phyloP scores from a whole-genome alignment of 2,113 vertebrate genomes.

The Tor tambroides region DNA sequence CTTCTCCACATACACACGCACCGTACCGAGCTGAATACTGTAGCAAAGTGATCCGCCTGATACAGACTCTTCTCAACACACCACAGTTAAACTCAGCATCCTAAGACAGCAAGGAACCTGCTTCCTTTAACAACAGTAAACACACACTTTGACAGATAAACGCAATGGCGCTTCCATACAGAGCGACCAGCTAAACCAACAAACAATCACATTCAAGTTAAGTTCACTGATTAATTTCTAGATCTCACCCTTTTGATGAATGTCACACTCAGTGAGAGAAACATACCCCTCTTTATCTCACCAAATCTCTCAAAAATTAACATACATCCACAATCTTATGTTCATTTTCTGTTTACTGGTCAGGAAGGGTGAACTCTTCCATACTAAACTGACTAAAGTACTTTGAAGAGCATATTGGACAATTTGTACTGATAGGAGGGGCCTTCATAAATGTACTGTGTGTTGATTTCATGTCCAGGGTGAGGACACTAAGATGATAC shows the following conservation, averaged over 20 bases:
- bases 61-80: neutral
- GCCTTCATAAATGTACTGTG: neutral
- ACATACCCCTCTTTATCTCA: neutral
- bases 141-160: constrained; percentile 26
- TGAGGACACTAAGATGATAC: neutral
- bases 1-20: constrained; percentile 21
- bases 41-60: neutral
- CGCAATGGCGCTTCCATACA: neutral
- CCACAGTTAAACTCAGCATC: constrained; percentile 9
- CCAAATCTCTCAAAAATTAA: neutral
- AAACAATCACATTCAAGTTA: neutral
- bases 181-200: constrained; percentile 35
- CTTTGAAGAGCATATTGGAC: neutral
- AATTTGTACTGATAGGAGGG: neutral
- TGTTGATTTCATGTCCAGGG: neutral
- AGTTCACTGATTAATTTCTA: neutral
- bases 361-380: neutral
- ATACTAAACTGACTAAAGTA: neutral
- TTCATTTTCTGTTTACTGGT: neutral
- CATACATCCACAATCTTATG: neutral
- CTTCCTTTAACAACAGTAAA: constrained; percentile 4
- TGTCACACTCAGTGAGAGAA: constrained; percentile 28
- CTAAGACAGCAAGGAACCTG: neutral
- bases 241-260: constrained; percentile 42
- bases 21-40: neutral